Percentiles rank a stretch among this genome's conserved stretches.
These are phyloP conservation scores for Luidia sarsii DNA, from an alignment of 53 echinoderm and acorn worm genomes.

Conservation along the genomic window DNA sequence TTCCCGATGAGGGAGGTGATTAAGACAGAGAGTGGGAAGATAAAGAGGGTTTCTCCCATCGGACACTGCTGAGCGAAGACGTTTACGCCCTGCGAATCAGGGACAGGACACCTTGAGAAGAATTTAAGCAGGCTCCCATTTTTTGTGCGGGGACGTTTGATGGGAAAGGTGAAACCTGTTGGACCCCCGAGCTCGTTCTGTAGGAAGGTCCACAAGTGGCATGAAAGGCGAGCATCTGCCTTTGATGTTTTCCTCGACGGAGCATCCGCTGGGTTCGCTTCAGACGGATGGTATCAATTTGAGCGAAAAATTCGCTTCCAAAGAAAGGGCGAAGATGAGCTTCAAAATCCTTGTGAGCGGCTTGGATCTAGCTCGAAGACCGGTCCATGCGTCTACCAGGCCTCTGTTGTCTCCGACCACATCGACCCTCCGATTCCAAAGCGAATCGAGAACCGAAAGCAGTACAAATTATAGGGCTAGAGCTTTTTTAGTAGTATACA, in stretches of 20 bases:
- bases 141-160: background rate
- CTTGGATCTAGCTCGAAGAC: conserved; percentile 3
- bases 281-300: background rate
- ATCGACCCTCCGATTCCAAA: conserved; percentile 19
- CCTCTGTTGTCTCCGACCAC: background rate
- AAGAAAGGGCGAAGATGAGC: conserved; percentile 7
- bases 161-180: background rate
- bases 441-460: conserved; percentile 13
- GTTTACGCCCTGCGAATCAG: conserved; percentile 10
- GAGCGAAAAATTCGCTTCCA: conserved; percentile 24
- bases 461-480: background rate
- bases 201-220: background rate
- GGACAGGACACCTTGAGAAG: conserved; percentile 10
- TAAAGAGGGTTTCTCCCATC: background rate
- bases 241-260: conserved; percentile 6
- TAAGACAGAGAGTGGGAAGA: conserved; percentile 6
- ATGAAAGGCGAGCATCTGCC: background rate
- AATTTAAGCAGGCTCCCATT: background rate
- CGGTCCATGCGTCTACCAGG: conserved; percentile 14
- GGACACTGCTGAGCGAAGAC: conserved; percentile 26
- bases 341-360: background rate
- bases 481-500: no score
- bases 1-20: background rate
- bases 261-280: conserved; percentile 14
- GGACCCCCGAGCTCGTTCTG: background rate